Percentiles rank a stretch among this genome's conserved stretches.
Evolutionary conservation across 2,797 vertebrate species (phyloP).

Genomic region (Phylloscopus collybita): DNA sequence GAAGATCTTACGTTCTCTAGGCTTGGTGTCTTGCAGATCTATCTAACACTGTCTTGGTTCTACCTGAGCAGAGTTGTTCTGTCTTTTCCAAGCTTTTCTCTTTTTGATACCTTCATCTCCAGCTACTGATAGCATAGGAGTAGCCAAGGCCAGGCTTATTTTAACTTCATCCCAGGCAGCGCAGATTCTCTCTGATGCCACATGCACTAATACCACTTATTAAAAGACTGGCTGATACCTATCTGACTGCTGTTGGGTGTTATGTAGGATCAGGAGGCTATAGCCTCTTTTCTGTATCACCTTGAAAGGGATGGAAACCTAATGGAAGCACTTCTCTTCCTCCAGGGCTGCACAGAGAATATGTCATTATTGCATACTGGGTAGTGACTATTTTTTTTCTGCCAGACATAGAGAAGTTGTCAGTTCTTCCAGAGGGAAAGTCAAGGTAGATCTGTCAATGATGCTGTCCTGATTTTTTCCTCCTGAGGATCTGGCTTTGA

Average conservation of each 20-base stretch:
- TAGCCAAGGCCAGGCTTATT: neutral
- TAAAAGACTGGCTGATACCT: neutral
- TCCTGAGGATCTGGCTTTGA: neutral
- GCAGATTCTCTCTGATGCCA: neutral
- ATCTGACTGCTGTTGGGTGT: neutral
- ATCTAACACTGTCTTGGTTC: neutral
- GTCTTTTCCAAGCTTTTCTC: neutral
- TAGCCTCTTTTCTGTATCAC: neutral
- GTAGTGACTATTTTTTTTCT: neutral
- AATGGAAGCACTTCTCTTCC: neutral
- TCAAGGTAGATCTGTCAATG: neutral
- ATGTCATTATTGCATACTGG: neutral
- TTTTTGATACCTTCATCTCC: neutral
- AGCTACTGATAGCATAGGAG: neutral
- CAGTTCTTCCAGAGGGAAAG: neutral
- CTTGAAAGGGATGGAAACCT: constrained; percentile 4
- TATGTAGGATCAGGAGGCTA: neutral
- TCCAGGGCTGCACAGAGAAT: neutral
- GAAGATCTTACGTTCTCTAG: neutral
- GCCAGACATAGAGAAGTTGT: neutral
- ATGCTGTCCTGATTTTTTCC: neutral
- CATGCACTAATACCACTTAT: neutral
- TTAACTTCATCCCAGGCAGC: neutral
- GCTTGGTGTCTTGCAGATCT: neutral
- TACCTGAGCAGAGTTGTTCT: neutral